Conservation (phyloP, 1,140 invertebrate species). For the Macrocentrus cingulum region DNA sequence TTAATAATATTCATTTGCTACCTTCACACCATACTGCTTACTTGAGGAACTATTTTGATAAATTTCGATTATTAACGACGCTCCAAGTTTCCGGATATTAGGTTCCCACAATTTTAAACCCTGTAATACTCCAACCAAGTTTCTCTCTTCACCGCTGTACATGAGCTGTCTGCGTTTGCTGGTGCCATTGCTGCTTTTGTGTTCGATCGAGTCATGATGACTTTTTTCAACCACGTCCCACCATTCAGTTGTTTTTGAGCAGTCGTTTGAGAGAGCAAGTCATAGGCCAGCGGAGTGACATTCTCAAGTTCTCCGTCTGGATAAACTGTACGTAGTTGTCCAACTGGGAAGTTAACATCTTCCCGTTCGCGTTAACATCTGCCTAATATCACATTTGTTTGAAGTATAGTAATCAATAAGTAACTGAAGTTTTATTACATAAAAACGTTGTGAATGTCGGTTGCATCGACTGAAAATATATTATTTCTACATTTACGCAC, state of each 20-base stretch:
- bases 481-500: too few species aligned
- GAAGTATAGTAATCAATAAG: too few species aligned
- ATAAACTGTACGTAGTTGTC: slow-evolving; percentile 36
- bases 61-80: slow-evolving; percentile 47
- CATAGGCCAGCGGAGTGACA: slow-evolving; percentile 35
- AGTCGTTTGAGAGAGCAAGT: slow-evolving; percentile 37
- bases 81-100: slow-evolving; percentile 32
- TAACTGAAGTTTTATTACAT: too few species aligned
- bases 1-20: slow-evolving; percentile 26
- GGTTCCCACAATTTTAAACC: slow-evolving; percentile 36
- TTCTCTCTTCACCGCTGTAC: slow-evolving; percentile 46
- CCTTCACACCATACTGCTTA: slow-evolving; percentile 38
- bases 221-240: slow-evolving; percentile 43
- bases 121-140: slow-evolving; percentile 42
- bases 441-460: too few species aligned
- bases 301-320: slow-evolving; percentile 36
- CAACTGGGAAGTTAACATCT: slow-evolving; percentile 39
- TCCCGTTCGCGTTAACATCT: too few species aligned
- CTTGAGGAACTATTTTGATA: slow-evolving; percentile 35
- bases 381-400: too few species aligned
- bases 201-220: slow-evolving; percentile 36
- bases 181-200: slow-evolving; percentile 8
- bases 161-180: slow-evolving; percentile 36
- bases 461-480: too few species aligned
- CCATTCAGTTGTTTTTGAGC: slow-evolving; percentile 46